Conservation (phyloP, 2,888 invertebrate genomes). For the Rhamnusium bicolor region DNA sequence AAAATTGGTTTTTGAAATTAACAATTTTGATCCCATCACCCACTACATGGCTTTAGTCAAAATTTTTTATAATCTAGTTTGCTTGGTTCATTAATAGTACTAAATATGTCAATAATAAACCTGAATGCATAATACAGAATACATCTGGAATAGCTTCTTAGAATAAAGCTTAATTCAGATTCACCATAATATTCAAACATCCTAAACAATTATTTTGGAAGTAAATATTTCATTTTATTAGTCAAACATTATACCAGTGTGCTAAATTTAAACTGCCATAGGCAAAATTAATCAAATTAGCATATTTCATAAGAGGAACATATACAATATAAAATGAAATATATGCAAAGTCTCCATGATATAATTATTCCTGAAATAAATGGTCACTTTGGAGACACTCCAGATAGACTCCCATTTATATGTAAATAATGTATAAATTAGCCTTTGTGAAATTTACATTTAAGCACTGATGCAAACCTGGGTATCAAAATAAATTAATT, state of each 20-base stretch:
- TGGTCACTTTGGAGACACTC: slow-evolving; percentile 60
- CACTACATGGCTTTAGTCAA: too few species aligned
- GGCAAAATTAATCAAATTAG: slow-evolving; percentile 37
- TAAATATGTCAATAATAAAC: too few species aligned
- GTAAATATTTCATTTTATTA: slow-evolving; percentile 12
- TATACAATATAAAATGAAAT: slow-evolving; percentile 46
- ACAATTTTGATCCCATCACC: too few species aligned
- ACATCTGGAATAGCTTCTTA: too few species aligned
- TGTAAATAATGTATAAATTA: slow-evolving; percentile 64
- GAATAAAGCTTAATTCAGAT: too few species aligned
- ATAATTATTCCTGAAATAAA: slow-evolving; percentile 62
- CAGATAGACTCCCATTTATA: slow-evolving; percentile 63
- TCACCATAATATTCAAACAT: too few species aligned
- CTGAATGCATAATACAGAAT: too few species aligned
- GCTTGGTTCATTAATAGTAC: too few species aligned
- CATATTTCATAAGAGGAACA: slow-evolving; percentile 46
- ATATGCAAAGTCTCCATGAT: slow-evolving; percentile 62
- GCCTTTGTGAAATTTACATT: slow-evolving; percentile 62
- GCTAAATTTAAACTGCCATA: slow-evolving; percentile 23
- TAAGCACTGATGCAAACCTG: slow-evolving; percentile 51
- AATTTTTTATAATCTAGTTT: too few species aligned
- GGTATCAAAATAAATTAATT: slow-evolving; percentile 46
- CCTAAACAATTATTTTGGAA: neutral
- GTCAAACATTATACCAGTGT: neutral
- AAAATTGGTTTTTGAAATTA: too few species aligned